These are phyloP conservation scores for Echeneis naucrates DNA, from an alignment of 2,797 vertebrate species.

Conservation along the genomic window DNA sequence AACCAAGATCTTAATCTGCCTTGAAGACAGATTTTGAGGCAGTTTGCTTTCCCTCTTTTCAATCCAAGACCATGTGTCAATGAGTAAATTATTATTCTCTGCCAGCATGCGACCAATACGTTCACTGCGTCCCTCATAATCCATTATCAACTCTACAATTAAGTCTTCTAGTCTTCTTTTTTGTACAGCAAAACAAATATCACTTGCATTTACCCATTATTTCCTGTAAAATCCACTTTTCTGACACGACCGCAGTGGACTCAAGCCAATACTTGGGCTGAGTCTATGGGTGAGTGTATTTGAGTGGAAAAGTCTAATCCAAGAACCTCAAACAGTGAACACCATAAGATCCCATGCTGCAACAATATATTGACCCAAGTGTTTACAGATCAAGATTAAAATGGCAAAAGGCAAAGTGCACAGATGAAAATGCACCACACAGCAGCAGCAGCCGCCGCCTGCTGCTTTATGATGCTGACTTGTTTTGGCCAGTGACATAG, in stretches of 20 bases:
- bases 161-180: neutral
- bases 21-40: neutral
- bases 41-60: neutral
- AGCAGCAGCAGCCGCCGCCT: slow-evolving; percentile 2
- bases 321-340: slow-evolving; percentile 13
- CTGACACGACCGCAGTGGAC: neutral
- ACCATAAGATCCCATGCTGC: neutral
- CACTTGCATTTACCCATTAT: neutral
- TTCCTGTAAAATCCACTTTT: neutral
- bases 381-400: slow-evolving; percentile 23
- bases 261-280: neutral
- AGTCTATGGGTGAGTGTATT: slow-evolving; percentile 1
- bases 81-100: neutral
- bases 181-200: neutral
- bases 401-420: neutral
- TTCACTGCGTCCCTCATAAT: neutral
- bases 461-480: slow-evolving; percentile 3
- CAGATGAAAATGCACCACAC: neutral
- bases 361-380: slow-evolving; percentile 11
- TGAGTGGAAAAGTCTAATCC: neutral
- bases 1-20: neutral
- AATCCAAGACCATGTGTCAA: neutral
- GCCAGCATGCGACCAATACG: neutral
- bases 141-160: neutral
- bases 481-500: neutral